Conservation (phyloP, 2,113 vertebrate genomes). For the Aptenodytes forsteri region DNA sequence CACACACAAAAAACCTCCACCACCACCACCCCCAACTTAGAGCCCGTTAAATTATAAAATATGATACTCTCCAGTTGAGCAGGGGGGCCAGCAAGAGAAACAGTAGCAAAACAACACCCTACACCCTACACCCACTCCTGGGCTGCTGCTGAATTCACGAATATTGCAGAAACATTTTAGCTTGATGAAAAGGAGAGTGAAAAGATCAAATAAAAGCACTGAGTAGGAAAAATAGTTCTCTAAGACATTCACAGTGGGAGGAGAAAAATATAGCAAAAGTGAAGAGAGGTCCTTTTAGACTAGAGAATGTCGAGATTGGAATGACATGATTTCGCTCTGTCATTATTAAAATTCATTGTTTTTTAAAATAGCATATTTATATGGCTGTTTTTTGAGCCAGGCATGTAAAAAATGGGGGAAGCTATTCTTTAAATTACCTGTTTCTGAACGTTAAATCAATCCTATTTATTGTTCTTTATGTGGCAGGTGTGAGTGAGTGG, state of each 20-base stretch:
- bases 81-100: constrained; percentile 7
- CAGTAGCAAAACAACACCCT: constrained; percentile 23
- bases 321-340: neutral
- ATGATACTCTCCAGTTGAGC: neutral
- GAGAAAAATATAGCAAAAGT: neutral
- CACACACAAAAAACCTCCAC: no score
- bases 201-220: constrained; percentile 30
- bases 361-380: neutral
- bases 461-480: neutral
- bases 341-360: neutral
- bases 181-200: constrained; percentile 3
- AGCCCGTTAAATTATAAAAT: neutral
- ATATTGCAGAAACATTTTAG: constrained; percentile 36
- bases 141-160: constrained; percentile 35
- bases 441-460: neutral
- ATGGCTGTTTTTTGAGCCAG: neutral
- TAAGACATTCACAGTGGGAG: neutral
- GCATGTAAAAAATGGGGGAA: neutral
- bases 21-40: neutral
- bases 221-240: constrained; percentile 24
- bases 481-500: neutral
- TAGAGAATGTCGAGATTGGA: neutral
- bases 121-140: constrained; percentile 47
- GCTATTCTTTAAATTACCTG: neutral
- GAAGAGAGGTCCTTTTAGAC: neutral